A percentile compares a stretch with the other conserved stretches of the same genome.
These are phyloP conservation scores for Meloe dianella DNA, from an alignment of 2,888 invertebrate species.

Conservation along the genomic window DNA sequence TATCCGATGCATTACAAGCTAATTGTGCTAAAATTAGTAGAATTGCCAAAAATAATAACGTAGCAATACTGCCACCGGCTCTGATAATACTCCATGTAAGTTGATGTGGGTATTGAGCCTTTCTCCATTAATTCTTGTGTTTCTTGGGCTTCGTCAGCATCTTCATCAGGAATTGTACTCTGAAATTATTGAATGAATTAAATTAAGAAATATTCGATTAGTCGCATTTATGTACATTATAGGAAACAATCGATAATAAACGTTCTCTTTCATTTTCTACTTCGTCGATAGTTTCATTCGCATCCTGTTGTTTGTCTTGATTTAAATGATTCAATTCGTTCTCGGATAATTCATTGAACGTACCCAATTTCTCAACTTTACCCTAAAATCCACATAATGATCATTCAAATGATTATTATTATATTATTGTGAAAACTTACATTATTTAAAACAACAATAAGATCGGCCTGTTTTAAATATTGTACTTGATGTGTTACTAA, in stretches of 20 bases:
- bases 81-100: slow-evolving; percentile 74
- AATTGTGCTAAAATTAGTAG: slow-evolving; percentile 71
- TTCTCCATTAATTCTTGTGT: slow-evolving; percentile 70
- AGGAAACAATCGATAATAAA: slow-evolving; percentile 48
- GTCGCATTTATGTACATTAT: too few relatives aligned
- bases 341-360: slow-evolving; percentile 62
- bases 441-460: slow-evolving; percentile 63
- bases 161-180: slow-evolving; percentile 52
- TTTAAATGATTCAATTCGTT: slow-evolving; percentile 52
- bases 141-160: slow-evolving; percentile 65
- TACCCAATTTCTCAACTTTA: slow-evolving; percentile 64
- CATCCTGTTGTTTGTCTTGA: slow-evolving; percentile 44
- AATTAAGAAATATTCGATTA: too few relatives aligned
- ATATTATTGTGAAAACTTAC: too few relatives aligned
- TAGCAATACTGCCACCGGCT: slow-evolving; percentile 68
- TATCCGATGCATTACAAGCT: slow-evolving; percentile 74
- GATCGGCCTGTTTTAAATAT: slow-evolving; percentile 64
- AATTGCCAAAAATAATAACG: slow-evolving; percentile 64
- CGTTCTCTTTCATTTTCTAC: slow-evolving; percentile 35
- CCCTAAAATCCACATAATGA: slow-evolving; percentile 56
- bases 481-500: slow-evolving; percentile 79
- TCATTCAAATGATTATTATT: slow-evolving; percentile 62
- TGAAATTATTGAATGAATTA: slow-evolving; percentile 28
- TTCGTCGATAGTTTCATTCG: slow-evolving; percentile 49
- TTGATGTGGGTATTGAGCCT: slow-evolving; percentile 67